Conservation (phyloP, 2,888 invertebrate species). For the Ophion obscuratus region DNA sequence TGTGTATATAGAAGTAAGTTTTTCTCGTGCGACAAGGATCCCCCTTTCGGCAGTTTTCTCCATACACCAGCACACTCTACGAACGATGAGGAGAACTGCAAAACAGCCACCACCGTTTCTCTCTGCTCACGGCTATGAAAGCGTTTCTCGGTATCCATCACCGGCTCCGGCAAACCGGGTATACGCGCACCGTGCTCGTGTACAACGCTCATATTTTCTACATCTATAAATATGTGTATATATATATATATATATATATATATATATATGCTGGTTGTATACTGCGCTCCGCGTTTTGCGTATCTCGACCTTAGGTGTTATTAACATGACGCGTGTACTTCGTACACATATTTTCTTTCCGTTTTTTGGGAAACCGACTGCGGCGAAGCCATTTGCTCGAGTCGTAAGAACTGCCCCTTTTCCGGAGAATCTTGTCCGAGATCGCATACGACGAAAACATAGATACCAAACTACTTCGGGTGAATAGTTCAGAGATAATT, state of each 20-base stretch:
- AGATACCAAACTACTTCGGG: neutral
- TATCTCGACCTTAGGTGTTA: slow-evolving; percentile 66
- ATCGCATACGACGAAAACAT: neutral
- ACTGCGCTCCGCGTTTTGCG: slow-evolving; percentile 52
- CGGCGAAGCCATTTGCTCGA: slow-evolving; percentile 34
- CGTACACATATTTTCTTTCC: slow-evolving; percentile 55
- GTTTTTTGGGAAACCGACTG: slow-evolving; percentile 25
- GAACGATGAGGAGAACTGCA: slow-evolving; percentile 46
- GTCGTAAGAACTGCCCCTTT: slow-evolving; percentile 5
- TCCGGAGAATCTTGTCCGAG: neutral
- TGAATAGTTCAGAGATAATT: neutral
- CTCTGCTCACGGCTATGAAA: slow-evolving; percentile 69
- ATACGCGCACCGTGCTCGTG: slow-evolving; percentile 26
- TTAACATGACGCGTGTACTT: slow-evolving; percentile 71
- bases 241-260: too few species aligned
- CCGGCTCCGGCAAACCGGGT: slow-evolving; percentile 60
- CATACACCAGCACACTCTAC: slow-evolving; percentile 31
- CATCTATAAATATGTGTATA: neutral
- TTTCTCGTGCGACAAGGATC: slow-evolving; percentile 44
- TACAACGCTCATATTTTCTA: slow-evolving; percentile 12
- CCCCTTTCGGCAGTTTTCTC: slow-evolving; percentile 3
- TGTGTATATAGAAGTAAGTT: slow-evolving; percentile 18
- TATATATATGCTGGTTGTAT: slow-evolving; percentile 19
- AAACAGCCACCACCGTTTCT: slow-evolving; percentile 46
- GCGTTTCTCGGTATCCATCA: slow-evolving; percentile 74